A percentile compares a stretch with the other conserved stretches of the same genome.
phyloP scores from a whole-genome alignment of 1,140 invertebrate species.

The Trypoxylus dichotomus region DNA sequence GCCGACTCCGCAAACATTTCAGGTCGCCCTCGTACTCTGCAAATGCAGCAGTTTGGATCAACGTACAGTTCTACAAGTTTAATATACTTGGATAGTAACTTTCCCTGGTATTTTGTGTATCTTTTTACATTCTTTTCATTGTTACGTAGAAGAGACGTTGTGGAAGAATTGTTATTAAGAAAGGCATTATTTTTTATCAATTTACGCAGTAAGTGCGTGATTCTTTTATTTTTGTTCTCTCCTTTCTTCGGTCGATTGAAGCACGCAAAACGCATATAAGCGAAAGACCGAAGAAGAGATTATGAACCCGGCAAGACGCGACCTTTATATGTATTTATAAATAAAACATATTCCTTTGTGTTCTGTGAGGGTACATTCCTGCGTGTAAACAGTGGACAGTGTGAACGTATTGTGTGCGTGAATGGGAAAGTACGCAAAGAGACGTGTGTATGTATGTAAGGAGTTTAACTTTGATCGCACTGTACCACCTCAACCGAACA shows the following conservation, averaged over 20 bases:
- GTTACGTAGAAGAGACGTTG: too few relatives aligned
- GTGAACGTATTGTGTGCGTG: background rate
- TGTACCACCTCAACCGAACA: slow-evolving; percentile 10
- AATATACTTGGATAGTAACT: too few relatives aligned
- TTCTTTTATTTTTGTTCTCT: background rate
- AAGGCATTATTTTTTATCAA: background rate
- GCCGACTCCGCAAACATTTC: too few relatives aligned
- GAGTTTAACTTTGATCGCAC: slow-evolving; percentile 21
- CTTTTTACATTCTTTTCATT: too few relatives aligned
- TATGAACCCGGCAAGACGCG: background rate
- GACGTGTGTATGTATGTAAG: background rate
- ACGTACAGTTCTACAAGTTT: too few relatives aligned
- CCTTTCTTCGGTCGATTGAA: background rate
- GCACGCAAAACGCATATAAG: background rate
- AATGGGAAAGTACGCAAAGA: background rate
- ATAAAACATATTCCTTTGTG: slow-evolving; percentile 22
- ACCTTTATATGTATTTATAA: slow-evolving; percentile 17
- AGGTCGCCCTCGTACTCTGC: too few relatives aligned
- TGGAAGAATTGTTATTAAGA: too few relatives aligned
- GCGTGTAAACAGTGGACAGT: background rate
- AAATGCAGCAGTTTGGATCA: too few relatives aligned
- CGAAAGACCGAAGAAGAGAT: background rate
- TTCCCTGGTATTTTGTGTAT: too few relatives aligned
- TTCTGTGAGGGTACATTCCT: slow-evolving; percentile 6
- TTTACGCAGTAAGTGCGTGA: background rate